Evolutionary conservation across 2,113 vertebrate genomes (phyloP), one percentile per base, ranked within the genome.

Genomic region (Sarotherodon lohbergeri): DNA sequence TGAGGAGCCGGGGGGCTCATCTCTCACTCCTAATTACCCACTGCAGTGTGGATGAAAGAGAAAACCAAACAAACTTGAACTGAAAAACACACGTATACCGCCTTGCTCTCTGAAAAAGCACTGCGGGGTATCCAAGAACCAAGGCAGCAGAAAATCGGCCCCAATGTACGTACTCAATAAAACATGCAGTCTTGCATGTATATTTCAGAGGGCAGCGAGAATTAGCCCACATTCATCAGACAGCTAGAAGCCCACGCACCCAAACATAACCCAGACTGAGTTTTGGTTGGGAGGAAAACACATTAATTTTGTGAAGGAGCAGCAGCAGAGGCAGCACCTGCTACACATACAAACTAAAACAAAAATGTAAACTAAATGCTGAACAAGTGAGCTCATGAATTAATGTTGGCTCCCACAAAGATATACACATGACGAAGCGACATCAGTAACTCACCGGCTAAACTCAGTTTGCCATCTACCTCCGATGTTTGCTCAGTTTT

Each of bases 391-490:
- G 43, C 14, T 48, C 71, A 76, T 76, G 22, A 76, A 48, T 78
- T 52, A 32, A 48, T 52, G 34, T 39, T 80, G n/a, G 48, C 16
- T 43, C n/a, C 29, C 16, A 29, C 27, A 39, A 52, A 50, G 41
- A 91, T 56, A 46, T 13, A 55, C 50, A 36, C 14, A 85, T 13
- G 22, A 73, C 4, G 56, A 63, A 90, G 86, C 50, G 71, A 61
- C 87, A 17, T 88, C 48, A 29, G 34, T 68, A 86, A 96, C 96
- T 97, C 93, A 92, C 95, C 96, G 50, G 93, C 86, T 79, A 52
- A 90, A 92, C 89, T 95, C 32, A 88, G 88, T 89, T 90, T 92
- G 90, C 93, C 96, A 96, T 96, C 95, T 94, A 95, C 92, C 93
- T 89, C 92, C 55, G 41, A 50, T 83, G 89, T 76, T 68, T 78